phyloP scores from a whole-genome alignment of 2,888 invertebrate genomes.

The Xestia rhomboidea region DNA sequence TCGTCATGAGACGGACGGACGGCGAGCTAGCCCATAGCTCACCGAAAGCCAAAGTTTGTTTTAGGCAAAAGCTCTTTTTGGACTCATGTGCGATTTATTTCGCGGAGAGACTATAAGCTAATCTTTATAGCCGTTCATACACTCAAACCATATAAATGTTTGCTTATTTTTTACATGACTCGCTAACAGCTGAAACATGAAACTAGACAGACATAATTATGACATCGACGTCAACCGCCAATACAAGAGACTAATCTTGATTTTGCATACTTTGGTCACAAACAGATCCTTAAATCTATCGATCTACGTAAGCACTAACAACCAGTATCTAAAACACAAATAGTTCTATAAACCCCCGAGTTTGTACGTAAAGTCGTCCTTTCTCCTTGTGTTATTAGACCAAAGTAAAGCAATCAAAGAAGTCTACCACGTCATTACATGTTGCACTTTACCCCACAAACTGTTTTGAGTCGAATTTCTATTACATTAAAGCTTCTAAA shows the following conservation, averaged over 20 bases:
- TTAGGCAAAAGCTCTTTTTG: neutral
- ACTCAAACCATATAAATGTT: neutral
- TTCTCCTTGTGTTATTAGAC: slow-evolving; percentile 1
- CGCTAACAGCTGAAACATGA: neutral
- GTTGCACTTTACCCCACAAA: slow-evolving; percentile 45
- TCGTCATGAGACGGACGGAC: no score
- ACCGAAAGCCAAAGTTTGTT: no score
- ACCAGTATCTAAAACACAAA: neutral
- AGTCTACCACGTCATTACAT: slow-evolving; percentile 27
- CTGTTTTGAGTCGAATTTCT: slow-evolving; percentile 40
- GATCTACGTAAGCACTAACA: neutral
- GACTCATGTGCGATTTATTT: neutral
- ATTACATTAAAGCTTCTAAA: slow-evolving; percentile 40
- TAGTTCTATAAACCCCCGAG: neutral
- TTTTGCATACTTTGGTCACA: neutral
- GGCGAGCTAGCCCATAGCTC: no score
- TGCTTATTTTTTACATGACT: neutral
- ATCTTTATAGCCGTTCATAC: neutral
- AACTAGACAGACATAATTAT: neutral
- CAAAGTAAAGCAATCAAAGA: slow-evolving; percentile 14
- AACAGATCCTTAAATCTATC: neutral
- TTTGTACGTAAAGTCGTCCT: neutral
- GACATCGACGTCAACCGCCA: neutral
- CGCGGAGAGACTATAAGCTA: neutral
- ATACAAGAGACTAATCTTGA: neutral